phyloP scores from a whole-genome alignment of 2,113 vertebrate species.

The Sebastes schlegelii region DNA sequence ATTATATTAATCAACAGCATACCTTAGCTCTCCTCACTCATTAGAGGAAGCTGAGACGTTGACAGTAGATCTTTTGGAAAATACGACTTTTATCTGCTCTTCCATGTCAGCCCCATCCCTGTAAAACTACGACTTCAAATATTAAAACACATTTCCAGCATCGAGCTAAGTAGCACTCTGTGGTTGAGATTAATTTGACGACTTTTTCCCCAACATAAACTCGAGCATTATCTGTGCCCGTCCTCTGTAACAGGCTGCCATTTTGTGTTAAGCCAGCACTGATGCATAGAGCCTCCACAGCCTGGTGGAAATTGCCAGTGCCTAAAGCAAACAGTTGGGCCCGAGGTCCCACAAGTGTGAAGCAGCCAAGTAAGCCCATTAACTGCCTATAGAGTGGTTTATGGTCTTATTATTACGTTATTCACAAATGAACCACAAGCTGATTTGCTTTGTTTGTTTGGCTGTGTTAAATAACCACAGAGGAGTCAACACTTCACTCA shows the following conservation, averaged over 20 bases:
- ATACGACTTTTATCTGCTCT: slow-evolving; percentile 25
- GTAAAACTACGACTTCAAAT: slow-evolving; percentile 27
- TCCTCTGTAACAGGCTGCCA: slow-evolving; percentile 60
- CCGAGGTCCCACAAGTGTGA: slow-evolving; percentile 69
- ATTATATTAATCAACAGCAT: slow-evolving; percentile 76
- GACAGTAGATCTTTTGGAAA: slow-evolving; percentile 32
- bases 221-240: slow-evolving; percentile 41
- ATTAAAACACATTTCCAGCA: slow-evolving; percentile 30
- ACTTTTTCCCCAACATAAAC: slow-evolving; percentile 26
- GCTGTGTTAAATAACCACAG: slow-evolving; percentile 34
- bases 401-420: slow-evolving; percentile 38
- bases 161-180: slow-evolving; percentile 20
- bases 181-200: slow-evolving; percentile 5
- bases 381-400: slow-evolving; percentile 73
- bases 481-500: slow-evolving; percentile 16
- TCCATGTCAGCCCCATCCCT: slow-evolving; percentile 14
- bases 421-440: slow-evolving; percentile 61
- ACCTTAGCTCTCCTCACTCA: slow-evolving; percentile 61
- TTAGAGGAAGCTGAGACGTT: slow-evolving; percentile 49
- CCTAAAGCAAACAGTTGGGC: slow-evolving; percentile 77
- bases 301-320: slow-evolving; percentile 63
- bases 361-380: slow-evolving; percentile 75
- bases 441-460: slow-evolving; percentile 56
- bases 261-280: slow-evolving; percentile 70
- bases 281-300: slow-evolving; percentile 68